These are phyloP conservation scores for Vandiemenella viatica DNA, from an alignment of 2,888 invertebrate genomes.

Conservation along the genomic window DNA sequence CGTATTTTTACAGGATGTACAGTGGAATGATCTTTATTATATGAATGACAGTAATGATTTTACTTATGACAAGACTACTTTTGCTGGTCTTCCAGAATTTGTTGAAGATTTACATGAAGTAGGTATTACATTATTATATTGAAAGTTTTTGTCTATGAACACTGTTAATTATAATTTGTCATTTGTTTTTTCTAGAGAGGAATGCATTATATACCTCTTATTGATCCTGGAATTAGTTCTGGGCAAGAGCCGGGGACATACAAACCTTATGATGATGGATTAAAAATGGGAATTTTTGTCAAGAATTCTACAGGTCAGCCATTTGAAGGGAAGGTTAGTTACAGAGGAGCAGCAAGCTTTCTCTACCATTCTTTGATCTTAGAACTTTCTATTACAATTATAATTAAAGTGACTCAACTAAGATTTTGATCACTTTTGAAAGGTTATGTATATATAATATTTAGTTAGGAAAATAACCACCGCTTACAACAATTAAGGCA, in stretches of 20 bases:
- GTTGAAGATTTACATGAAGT: slow-evolving; percentile 47
- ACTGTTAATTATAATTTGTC: neutral
- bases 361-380: too few species aligned
- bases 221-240: slow-evolving; percentile 64
- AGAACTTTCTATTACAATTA: too few species aligned
- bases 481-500: too few species aligned
- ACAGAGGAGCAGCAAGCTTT: slow-evolving; percentile 22
- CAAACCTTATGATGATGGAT: slow-evolving; percentile 58
- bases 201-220: slow-evolving; percentile 60
- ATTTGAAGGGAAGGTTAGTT: slow-evolving; percentile 52
- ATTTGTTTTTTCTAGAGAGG: slow-evolving; percentile 29
- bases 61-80: slow-evolving; percentile 49
- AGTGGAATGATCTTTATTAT: slow-evolving; percentile 78
- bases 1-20: slow-evolving; percentile 42
- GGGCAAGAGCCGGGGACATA: slow-evolving; percentile 50
- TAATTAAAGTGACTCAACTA: neutral
- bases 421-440: neutral
- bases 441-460: neutral
- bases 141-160: neutral
- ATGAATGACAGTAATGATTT: slow-evolving; percentile 68
- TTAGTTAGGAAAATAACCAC: too few species aligned
- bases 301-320: slow-evolving; percentile 46
- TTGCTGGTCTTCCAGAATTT: slow-evolving; percentile 48
- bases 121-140: slow-evolving; percentile 14
- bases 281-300: slow-evolving; percentile 55